Conservation (phyloP, 2,888 invertebrate species). For the Stenotaenia linearis region DNA sequence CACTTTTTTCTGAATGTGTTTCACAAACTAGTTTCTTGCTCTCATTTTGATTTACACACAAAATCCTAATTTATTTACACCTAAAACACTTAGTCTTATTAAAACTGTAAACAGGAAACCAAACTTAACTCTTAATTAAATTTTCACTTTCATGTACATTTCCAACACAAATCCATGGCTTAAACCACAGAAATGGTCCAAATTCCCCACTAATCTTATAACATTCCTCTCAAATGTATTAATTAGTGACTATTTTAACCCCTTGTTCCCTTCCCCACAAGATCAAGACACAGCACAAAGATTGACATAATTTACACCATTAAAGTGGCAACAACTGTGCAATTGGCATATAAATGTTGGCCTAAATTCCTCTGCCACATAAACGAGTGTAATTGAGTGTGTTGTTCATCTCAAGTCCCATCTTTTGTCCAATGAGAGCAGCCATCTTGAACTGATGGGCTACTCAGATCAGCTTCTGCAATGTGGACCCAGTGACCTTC, state of each 20-base stretch:
- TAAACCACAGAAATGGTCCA: no score
- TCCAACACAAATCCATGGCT: no score
- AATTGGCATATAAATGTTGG: not conserved
- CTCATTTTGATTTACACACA: no score
- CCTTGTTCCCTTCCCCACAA: not conserved
- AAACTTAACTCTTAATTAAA: no score
- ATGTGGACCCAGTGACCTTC: not conserved
- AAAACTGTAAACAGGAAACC: no score
- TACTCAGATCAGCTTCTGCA: constrained; percentile 1
- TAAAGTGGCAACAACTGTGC: not conserved
- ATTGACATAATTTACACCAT: not conserved
- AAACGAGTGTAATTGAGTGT: not conserved
- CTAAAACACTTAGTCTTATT: no score
- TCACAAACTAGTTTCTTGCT: no score
- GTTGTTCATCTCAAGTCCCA: not conserved
- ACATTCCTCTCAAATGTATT: not conserved
- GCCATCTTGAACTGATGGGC: constrained; percentile 20
- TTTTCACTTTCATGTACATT: no score
- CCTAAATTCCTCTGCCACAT: not conserved
- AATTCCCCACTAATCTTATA: not conserved
- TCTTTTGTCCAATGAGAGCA: not conserved
- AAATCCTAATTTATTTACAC: no score
- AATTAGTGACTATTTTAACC: not conserved
- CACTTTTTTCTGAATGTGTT: no score
- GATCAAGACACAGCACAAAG: not conserved